Evolutionary conservation across 2,888 invertebrate genomes (phyloP).

Genomic region (Diplazon laetatorius): DNA sequence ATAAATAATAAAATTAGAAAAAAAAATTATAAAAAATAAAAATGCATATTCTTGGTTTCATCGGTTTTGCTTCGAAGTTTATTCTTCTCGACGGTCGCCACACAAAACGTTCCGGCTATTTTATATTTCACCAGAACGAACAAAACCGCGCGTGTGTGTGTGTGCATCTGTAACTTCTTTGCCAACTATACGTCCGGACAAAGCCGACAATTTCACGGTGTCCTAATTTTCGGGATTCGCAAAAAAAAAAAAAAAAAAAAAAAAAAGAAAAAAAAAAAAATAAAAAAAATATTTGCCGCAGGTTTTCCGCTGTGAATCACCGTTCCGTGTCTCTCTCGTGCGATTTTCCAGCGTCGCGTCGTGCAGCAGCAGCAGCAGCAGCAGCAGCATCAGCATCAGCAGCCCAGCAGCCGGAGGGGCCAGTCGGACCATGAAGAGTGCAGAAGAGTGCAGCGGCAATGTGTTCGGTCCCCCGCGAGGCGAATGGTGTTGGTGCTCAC

Average conservation of each 20-base stretch:
- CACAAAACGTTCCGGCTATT: constrained; percentile 6
- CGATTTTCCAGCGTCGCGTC: background rate
- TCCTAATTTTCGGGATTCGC: constrained; percentile 61
- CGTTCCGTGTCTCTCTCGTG: background rate
- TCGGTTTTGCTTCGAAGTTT: constrained; percentile 2
- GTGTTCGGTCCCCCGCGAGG: no score
- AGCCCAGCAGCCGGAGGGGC: no score
- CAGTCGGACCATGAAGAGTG: constrained; percentile 54
- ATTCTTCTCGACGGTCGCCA: no score
- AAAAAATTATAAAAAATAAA: no score
- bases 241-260: no score
- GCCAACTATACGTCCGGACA: constrained; percentile 3
- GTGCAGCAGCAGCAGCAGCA: constrained; percentile 26
- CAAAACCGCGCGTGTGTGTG: no score
- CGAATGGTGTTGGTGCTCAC: no score
- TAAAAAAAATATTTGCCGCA: constrained; percentile 28
- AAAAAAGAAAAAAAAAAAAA: no score
- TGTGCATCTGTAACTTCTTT: constrained; percentile 43
- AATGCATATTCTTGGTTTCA: constrained; percentile 1
- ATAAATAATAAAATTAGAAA: no score
- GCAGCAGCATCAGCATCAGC: no score
- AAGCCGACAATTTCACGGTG: constrained; percentile 63
- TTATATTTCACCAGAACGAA: constrained; percentile 12
- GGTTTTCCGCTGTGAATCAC: constrained; percentile 30
- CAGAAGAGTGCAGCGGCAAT: constrained; percentile 20